Conservation (phyloP, 2,113 vertebrate species). For the Panthera leo region DNA sequence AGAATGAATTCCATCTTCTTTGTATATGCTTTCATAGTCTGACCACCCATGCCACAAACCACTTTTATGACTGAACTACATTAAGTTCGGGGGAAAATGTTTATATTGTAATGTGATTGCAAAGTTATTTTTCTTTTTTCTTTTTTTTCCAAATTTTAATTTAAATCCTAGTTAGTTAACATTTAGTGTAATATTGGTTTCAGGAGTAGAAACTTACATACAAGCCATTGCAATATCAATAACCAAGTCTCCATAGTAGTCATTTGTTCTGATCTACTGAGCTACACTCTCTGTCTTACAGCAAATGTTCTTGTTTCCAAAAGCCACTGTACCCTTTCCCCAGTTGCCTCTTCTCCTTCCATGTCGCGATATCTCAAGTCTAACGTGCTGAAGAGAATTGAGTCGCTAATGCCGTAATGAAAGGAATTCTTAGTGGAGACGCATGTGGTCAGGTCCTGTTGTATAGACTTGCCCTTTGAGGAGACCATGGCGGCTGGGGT, state of each 20-base stretch:
- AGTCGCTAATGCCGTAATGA: not conserved
- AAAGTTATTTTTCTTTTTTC: conserved; percentile 24
- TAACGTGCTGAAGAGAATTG: not conserved
- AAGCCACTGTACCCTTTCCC: not conserved
- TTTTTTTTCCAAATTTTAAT: too few relatives aligned
- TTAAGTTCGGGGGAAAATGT: not conserved
- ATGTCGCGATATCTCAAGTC: not conserved
- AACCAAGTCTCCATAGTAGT: not conserved
- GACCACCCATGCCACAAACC: conserved; percentile 15
- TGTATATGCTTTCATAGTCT: conserved; percentile 16
- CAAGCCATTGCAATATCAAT: not conserved
- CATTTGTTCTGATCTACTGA: not conserved
- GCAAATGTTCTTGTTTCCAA: not conserved
- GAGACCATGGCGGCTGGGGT: not conserved
- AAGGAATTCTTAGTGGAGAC: not conserved
- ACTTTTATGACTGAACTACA: conserved; percentile 41
- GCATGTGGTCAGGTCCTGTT: too few relatives aligned
- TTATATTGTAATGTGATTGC: not conserved
- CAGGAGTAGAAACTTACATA: too few relatives aligned
- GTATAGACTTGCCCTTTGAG: not conserved
- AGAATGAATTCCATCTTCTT: not conserved
- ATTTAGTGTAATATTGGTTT: too few relatives aligned
- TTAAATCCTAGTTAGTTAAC: too few relatives aligned
- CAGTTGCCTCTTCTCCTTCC: not conserved
- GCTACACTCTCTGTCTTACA: not conserved